phyloP scores from a whole-genome alignment of 2,113 vertebrate species.

The Archilochus colubris region DNA sequence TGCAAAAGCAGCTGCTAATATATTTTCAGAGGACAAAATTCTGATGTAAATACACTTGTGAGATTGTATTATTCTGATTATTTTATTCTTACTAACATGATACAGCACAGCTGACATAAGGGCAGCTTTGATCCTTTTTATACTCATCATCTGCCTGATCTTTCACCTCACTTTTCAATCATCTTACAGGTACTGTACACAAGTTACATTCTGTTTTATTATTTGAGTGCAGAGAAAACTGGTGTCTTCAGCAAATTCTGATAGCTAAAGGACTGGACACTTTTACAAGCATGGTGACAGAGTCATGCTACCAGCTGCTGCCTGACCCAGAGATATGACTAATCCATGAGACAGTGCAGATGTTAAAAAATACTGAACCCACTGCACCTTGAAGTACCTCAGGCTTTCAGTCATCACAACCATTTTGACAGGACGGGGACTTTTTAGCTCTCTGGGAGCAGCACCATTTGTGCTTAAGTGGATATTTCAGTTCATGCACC shows the following conservation, averaged over 20 bases:
- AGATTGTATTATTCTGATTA: neutral
- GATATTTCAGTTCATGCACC: neutral
- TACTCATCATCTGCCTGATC: neutral
- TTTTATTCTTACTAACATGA: slow-evolving; percentile 14
- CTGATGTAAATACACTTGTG: slow-evolving; percentile 6
- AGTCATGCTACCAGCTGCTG: neutral
- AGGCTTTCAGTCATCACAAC: neutral
- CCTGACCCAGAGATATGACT: neutral
- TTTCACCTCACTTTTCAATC: neutral
- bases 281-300: neutral
- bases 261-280: neutral
- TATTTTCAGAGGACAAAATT: slow-evolving; percentile 13
- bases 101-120: neutral
- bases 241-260: neutral
- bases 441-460: neutral
- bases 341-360: neutral
- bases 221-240: neutral
- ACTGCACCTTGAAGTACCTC: neutral
- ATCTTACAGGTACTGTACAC: neutral
- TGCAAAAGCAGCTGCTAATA: neutral
- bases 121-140: neutral
- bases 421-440: neutral
- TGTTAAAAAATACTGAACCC: neutral
- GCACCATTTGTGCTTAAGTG: neutral
- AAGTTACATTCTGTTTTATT: neutral